Conservation (phyloP, 2,797 vertebrate genomes). For the Ataeniobius toweri region DNA sequence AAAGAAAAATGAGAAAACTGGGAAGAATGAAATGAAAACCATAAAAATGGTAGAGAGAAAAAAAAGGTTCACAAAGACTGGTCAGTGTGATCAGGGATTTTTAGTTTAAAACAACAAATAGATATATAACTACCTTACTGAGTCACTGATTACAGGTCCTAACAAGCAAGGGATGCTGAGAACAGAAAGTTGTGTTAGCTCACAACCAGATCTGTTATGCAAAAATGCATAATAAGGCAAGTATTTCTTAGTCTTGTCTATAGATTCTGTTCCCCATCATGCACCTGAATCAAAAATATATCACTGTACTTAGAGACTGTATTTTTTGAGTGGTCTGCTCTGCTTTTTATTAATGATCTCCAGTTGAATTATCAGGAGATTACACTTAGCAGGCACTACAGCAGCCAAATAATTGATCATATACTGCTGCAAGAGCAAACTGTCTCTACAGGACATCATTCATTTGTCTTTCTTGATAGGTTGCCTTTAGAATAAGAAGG, state of each 20-base stretch:
- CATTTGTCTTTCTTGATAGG: slow-evolving; percentile 14
- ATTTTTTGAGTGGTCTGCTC: slow-evolving; percentile 7
- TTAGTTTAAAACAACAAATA: background rate
- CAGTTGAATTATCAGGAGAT: slow-evolving; percentile 40
- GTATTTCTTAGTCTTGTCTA: background rate
- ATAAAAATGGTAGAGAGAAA: slow-evolving; percentile 35
- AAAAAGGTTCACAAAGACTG: slow-evolving; percentile 31
- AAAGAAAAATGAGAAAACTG: background rate
- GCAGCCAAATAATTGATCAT: slow-evolving; percentile 47
- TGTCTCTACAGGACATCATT: slow-evolving; percentile 21
- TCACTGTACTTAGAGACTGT: background rate
- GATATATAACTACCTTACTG: background rate
- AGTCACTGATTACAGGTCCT: background rate
- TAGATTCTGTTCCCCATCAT: background rate
- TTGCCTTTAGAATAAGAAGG: slow-evolving; percentile 12
- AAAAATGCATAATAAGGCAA: background rate
- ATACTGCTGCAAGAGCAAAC: slow-evolving; percentile 18
- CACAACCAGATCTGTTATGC: background rate
- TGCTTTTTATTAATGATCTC: slow-evolving; percentile 25
- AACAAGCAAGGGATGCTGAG: background rate
- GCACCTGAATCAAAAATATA: background rate
- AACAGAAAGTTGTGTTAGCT: background rate
- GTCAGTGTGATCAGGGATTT: slow-evolving; percentile 20
- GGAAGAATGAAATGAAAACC: slow-evolving; percentile 11
- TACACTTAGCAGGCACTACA: slow-evolving; percentile 44